Conservation (phyloP, 2,113 vertebrate genomes). For the Genyomyrus donnyi region DNA sequence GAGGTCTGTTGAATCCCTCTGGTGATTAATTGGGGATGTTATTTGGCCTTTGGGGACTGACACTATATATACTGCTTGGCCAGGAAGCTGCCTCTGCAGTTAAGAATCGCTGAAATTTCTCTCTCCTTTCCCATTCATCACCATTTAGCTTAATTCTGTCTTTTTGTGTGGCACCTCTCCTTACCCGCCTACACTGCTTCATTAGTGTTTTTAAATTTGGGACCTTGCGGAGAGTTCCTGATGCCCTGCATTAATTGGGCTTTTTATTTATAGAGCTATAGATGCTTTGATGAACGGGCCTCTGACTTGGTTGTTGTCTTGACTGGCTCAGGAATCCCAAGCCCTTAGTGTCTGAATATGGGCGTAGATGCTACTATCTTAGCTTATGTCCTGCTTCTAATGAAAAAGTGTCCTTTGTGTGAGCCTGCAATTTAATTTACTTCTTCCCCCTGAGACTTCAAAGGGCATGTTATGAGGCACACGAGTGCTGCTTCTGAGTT, state of each 20-base stretch:
- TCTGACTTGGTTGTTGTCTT: neutral
- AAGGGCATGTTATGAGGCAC: neutral
- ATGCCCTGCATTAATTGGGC: neutral
- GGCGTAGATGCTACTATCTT: neutral
- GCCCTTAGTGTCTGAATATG: neutral
- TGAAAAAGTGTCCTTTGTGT: neutral
- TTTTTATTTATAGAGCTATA: neutral
- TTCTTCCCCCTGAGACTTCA: neutral
- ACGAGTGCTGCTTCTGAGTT: neutral
- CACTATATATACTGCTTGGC: slow-evolving; percentile 38
- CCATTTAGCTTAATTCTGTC: slow-evolving; percentile 9
- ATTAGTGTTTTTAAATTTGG: neutral
- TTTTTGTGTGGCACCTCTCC: neutral
- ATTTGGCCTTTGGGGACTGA: slow-evolving; percentile 40
- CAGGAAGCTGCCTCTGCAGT: slow-evolving; percentile 22
- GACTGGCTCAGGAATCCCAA: neutral
- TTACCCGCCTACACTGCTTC: neutral
- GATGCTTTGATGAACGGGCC: neutral
- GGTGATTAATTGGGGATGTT: slow-evolving; percentile 35
- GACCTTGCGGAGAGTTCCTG: neutral
- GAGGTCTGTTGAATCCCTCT: slow-evolving; percentile 37
- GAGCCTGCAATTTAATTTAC: neutral
- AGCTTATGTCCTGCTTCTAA: neutral
- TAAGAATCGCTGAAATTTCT: slow-evolving; percentile 19
- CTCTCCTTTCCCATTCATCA: slow-evolving; percentile 3